A percentile compares a stretch with the other conserved stretches of the same genome.
Evolutionary conservation across 2,888 invertebrate species (phyloP).

Genomic region (Acrobasis consociella): DNA sequence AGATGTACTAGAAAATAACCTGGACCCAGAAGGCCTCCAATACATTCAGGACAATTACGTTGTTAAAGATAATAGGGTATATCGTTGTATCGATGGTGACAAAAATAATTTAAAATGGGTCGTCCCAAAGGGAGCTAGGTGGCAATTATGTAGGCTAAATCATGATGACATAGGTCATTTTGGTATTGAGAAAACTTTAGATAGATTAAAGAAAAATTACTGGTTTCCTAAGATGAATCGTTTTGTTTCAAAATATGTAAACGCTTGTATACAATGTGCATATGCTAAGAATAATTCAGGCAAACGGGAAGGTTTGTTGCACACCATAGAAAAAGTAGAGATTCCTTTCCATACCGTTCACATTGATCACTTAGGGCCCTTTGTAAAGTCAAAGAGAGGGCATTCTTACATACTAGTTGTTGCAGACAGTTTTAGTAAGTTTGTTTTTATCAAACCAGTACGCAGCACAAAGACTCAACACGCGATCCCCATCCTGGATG

Average conservation of each 20-base stretch:
- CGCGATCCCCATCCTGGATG: background rate
- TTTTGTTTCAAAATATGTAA: constrained; percentile 42
- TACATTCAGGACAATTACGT: constrained; percentile 32
- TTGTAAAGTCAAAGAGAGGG: constrained; percentile 5
- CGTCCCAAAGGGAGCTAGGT: too few relatives aligned
- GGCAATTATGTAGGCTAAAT: too few relatives aligned
- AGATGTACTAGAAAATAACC: constrained; percentile 23
- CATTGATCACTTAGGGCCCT: constrained; percentile 43
- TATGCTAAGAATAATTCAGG: constrained; percentile 36
- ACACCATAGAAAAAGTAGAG: constrained; percentile 47
- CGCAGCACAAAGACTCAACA: background rate
- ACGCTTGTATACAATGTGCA: constrained; percentile 39
- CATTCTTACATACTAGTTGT: too few relatives aligned
- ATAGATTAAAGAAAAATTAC: constrained; percentile 37
- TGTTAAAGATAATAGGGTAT: constrained; percentile 33
- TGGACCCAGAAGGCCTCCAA: constrained; percentile 24
- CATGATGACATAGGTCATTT: constrained; percentile 36
- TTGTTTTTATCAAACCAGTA: constrained; percentile 4
- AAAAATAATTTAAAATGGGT: too few relatives aligned
- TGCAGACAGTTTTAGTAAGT: constrained; percentile 1
- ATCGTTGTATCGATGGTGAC: constrained; percentile 28
- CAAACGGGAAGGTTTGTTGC: background rate
- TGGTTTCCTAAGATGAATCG: constrained; percentile 49
- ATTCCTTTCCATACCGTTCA: constrained; percentile 54
- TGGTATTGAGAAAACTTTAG: constrained; percentile 33